Percentiles rank a stretch among this genome's conserved stretches.
phyloP scores from a whole-genome alignment of 2,113 vertebrate genomes.

The Apteryx owenii region DNA sequence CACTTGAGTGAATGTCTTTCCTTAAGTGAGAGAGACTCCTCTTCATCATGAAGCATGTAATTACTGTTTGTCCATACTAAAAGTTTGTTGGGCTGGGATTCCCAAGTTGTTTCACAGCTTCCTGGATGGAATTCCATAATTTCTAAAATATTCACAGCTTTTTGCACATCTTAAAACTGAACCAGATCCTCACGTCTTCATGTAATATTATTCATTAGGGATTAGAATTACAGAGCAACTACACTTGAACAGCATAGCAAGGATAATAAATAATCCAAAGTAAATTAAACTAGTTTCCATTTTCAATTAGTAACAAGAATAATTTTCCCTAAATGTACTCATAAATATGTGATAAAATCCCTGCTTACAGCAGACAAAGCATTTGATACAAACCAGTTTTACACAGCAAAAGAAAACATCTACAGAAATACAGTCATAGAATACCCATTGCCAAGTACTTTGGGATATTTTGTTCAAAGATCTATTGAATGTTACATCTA shows the following conservation, averaged over 20 bases:
- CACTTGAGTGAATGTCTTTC: neutral
- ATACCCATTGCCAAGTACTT: neutral
- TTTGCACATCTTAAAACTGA: neutral
- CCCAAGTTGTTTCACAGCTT: neutral
- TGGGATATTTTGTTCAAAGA: slow-evolving; percentile 10
- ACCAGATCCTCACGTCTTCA: neutral
- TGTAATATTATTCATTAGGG: neutral
- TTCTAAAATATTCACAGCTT: neutral
- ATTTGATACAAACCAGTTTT: neutral
- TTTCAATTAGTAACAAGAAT: neutral
- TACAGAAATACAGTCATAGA: slow-evolving; percentile 10
- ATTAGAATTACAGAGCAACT: neutral
- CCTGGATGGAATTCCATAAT: neutral
- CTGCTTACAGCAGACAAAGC: neutral
- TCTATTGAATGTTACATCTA: neutral
- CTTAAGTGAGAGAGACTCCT: neutral
- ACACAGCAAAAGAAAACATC: slow-evolving; percentile 34
- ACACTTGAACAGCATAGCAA: neutral
- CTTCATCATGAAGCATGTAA: neutral
- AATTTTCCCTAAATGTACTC: neutral
- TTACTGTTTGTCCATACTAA: neutral
- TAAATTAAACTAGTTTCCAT: neutral
- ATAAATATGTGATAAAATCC: neutral
- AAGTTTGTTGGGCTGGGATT: neutral
- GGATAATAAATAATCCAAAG: neutral